Evolutionary conservation across 2,888 invertebrate genomes (phyloP).

Genomic region (Rotaria socialis): DNA sequence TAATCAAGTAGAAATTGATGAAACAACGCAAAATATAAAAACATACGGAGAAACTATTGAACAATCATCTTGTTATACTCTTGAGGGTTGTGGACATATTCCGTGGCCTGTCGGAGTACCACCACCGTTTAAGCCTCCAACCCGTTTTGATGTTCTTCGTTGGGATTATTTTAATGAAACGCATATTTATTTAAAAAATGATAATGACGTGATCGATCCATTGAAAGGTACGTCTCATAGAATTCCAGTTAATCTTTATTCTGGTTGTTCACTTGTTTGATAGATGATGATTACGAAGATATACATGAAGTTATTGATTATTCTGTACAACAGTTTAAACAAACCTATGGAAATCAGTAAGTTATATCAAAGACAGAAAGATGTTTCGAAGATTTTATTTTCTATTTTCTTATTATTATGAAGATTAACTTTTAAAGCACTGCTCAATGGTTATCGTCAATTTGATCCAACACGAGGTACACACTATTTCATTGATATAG

Average conservation of each 20-base stretch:
- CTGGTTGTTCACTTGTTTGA: constrained; percentile 35
- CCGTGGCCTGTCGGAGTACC: constrained; percentile 70
- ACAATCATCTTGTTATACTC: constrained; percentile 60
- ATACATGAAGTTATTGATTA: constrained; percentile 66
- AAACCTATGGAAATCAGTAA: constrained; percentile 19
- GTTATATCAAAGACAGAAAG: neutral
- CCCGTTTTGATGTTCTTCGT: constrained; percentile 75
- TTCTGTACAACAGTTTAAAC: constrained; percentile 47
- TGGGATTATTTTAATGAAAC: constrained; percentile 82
- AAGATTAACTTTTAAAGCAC: constrained; percentile 57
- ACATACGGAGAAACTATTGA: constrained; percentile 61
- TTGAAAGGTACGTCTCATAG: constrained; percentile 60
- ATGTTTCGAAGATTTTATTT: neutral
- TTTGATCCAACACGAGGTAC: constrained; percentile 79
- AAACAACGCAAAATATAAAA: constrained; percentile 59
- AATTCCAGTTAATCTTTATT: neutral
- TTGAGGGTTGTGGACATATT: constrained; percentile 57
- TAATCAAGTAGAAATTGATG: constrained; percentile 56
- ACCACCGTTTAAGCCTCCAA: constrained; percentile 68
- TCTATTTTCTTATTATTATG: neutral
- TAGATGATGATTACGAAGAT: constrained; percentile 64
- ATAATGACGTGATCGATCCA: constrained; percentile 69
- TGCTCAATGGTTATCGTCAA: constrained; percentile 69
- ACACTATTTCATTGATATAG: constrained; percentile 73
- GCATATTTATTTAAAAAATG: constrained; percentile 76